Conservation (phyloP, 2,797 vertebrate genomes). For the Triplophysa bombifrons region DNA sequence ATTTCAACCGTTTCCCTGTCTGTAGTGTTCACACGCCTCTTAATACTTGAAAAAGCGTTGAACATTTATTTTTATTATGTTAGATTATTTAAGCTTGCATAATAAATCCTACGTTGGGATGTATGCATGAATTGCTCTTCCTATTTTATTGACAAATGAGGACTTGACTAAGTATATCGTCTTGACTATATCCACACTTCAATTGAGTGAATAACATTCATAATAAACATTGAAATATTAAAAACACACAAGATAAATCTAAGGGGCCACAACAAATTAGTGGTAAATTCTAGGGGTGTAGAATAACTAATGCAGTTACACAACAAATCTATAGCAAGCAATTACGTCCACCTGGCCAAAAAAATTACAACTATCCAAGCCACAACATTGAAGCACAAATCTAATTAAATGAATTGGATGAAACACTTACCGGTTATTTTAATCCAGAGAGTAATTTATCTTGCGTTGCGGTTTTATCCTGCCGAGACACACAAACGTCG, state of each 20-base stretch:
- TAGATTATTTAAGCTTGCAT: neutral
- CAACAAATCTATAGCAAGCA: neutral
- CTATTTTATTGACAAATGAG: neutral
- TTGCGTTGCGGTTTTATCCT: neutral
- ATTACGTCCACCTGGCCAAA: neutral
- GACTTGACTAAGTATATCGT: too few species aligned
- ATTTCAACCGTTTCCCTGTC: slow-evolving; percentile 24
- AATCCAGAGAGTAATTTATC: neutral
- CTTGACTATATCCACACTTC: too few species aligned
- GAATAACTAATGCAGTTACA: neutral
- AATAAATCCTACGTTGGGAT: neutral
- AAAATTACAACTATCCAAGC: neutral
- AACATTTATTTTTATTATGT: neutral
- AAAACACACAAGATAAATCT: neutral
- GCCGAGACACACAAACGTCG: neutral
- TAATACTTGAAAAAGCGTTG: neutral
- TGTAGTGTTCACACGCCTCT: neutral
- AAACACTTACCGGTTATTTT: slow-evolving; percentile 15
- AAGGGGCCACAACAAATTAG: neutral
- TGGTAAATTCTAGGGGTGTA: too few species aligned
- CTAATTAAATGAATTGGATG: neutral
- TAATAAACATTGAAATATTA: neutral
- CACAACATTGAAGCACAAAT: neutral
- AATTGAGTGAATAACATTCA: neutral
- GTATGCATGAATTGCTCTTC: neutral